A percentile compares a stretch with the other conserved stretches of the same genome.
Evolutionary conservation across 1,140 invertebrate species (phyloP).

Genomic region (Orussus abietinus): DNA sequence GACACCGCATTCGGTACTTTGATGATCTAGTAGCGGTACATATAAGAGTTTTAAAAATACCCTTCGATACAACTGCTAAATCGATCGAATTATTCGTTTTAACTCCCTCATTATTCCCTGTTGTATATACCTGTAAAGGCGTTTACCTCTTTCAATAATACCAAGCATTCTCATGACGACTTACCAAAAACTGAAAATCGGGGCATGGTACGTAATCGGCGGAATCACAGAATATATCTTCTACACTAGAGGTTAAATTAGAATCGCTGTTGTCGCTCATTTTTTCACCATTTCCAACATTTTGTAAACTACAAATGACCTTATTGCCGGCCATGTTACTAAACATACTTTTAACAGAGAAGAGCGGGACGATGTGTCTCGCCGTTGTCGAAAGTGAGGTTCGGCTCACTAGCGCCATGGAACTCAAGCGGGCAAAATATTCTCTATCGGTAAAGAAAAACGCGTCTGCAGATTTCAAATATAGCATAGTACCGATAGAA

Average conservation of each 20-base stretch:
- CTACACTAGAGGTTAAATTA: slow-evolving; percentile 29
- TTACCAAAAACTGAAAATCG: slow-evolving; percentile 47
- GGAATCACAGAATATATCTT: slow-evolving; percentile 31
- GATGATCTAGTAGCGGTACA: slow-evolving; percentile 8
- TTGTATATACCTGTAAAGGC: no score
- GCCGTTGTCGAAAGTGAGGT: no score
- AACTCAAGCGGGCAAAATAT: no score
- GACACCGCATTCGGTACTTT: no score
- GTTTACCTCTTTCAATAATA: no score
- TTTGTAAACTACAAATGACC: slow-evolving; percentile 29
- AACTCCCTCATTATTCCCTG: no score
- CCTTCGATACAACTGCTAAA: background rate
- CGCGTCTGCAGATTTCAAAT: no score
- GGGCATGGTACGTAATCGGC: slow-evolving; percentile 35
- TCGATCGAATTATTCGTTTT: slow-evolving; percentile 6
- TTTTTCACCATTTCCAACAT: slow-evolving; percentile 35
- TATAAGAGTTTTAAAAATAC: background rate
- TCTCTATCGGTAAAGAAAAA: no score
- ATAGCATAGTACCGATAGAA: no score
- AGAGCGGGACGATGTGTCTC: no score
- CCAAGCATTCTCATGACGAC: slow-evolving; percentile 13
- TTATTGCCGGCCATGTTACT: slow-evolving; percentile 46
- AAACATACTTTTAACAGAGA: no score
- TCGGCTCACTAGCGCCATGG: no score
- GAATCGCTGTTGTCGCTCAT: slow-evolving; percentile 30